Percentiles rank a stretch among this genome's conserved stretches.
phyloP scores from a whole-genome alignment of 1,140 invertebrate genomes.

The Idris sp. region DNA sequence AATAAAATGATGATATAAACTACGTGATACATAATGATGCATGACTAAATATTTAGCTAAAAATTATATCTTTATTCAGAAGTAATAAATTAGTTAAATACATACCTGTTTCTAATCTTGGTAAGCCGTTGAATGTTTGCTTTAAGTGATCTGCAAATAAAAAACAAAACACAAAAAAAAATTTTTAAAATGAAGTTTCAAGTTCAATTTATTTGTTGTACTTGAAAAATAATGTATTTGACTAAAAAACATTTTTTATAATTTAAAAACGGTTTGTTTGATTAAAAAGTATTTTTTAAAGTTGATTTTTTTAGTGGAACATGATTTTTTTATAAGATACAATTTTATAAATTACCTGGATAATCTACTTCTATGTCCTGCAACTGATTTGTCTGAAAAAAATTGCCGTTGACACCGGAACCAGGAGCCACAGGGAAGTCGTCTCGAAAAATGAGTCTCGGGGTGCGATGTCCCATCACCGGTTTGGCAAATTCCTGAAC shows the following conservation, averaged over 20 bases:
- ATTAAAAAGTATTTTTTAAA: too few species aligned
- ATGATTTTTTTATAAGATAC: too few species aligned
- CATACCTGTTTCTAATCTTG: conserved; percentile 76
- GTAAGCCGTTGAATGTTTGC: conserved; percentile 74
- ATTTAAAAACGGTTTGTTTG: too few species aligned
- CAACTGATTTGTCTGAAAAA: conserved; percentile 75
- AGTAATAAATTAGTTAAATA: conserved; percentile 38
- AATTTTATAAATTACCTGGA: conserved; percentile 75
- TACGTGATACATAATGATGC: conserved; percentile 32
- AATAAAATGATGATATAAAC: conserved; percentile 8
- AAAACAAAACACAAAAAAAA: conserved; percentile 5
- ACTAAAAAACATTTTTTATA: too few species aligned
- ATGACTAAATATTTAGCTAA: conserved; percentile 27
- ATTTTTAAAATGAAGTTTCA: too few species aligned
- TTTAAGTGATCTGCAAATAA: conserved; percentile 75
- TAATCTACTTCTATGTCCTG: conserved; percentile 74
- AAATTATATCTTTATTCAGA: neutral
- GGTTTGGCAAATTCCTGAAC: conserved; percentile 67
- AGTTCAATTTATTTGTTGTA: too few species aligned
- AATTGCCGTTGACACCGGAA: conserved; percentile 64
- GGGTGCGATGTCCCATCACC: conserved; percentile 78
- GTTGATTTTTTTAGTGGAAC: too few species aligned
- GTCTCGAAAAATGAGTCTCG: conserved; percentile 78
- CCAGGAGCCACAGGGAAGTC: conserved; percentile 69
- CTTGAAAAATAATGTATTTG: too few species aligned